Evolutionary conservation across 1,140 invertebrate genomes (phyloP), one percentile per base, ranked within the genome.

Genomic region (Asbolus verrucosus): DNA sequence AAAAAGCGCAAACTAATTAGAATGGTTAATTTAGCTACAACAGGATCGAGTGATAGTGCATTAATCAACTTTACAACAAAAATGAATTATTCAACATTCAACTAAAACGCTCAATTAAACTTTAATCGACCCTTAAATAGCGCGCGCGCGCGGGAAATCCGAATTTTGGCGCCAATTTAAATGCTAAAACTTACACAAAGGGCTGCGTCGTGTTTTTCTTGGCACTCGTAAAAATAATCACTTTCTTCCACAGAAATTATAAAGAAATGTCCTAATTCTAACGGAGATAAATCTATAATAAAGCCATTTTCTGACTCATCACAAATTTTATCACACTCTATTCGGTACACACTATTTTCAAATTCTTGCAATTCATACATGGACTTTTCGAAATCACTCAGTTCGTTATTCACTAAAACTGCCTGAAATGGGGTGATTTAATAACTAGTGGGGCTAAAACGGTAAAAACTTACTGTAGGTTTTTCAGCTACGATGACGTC

Each of bases 241-340:
- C 46, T 5, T 11, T 54, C 21, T 27, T 54, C 19, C 11, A 54
- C 13, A 5, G 46, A 27, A 54, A 54, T 27, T 9, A 54, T 54
- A 16, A 54, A 54, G 19, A 54, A 54, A 54, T 54, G 46, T 54
- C 46, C 46, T 54, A 46, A 46, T 46, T 9, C 16, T 19, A 54
- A 18, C 46, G 27, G 19, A 18, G 46, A 24, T 27, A 54, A 14
- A 54, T 54, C 46, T 27, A 54, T 8, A 5, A 54, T 54, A 4
- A 9, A 6, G 41, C 41, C 6, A 54, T 54, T 27, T 54, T 13
- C 46, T 27, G 21, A 54, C n/a, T 54, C 39, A 43, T 43, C 46
- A 30, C 46, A 54, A 24, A 30, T 16, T 24, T 27, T 54, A 54
- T 54, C 21, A 54, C 46, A 54, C 46, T 54, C 19, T 54, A 54